Evolutionary conservation across 2,888 invertebrate species (phyloP), one percentile per base, ranked within the genome.

Genomic region (Cheiracanthium punctorium): DNA sequence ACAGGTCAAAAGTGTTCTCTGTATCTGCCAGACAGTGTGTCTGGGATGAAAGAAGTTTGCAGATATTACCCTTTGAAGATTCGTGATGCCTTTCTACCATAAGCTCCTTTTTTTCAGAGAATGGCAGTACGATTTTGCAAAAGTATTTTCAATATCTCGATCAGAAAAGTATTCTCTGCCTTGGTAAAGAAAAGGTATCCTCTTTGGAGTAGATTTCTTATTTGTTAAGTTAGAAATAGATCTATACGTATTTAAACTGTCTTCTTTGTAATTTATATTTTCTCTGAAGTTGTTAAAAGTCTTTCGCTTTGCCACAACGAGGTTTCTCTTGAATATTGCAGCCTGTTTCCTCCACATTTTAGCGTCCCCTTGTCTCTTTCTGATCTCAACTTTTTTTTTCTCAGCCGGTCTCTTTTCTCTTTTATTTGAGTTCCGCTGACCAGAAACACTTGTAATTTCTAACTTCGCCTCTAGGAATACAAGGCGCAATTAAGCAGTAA

Each of bases 221-320:
- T 48, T 48, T 48, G 12, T 10, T n/a, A 76, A 17, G 20, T 76
- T 76, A 5, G 43, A 48, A 17, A 69, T 37, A 28, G 28, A 67
- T 29, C 7, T 43, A 29, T 75, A 75, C 2, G 67, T 76, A 24
- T 30, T 76, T 12, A 76, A 12, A 67, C 76, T 43, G 43, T 76
- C 67, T 67, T 24, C 37, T 12, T 41, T 28, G 24, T 75, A 65
- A n/a, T 33, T 75, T 17, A 67, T 41, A 43, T 67, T 67, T 17
- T 12, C n/a, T 7, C 37, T 76, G 17, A 76, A 76, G 10, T 76
- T 29, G 28, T 65, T 37, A 24, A 76, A 67, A 10, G 29, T 33
- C 1, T 41, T 41, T 29, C 41, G 37, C n/a, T 76, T 76, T 32
- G 41, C 65, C 41, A 17, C n/a, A 17, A 48, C 2, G 48, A 48